Percentiles rank a stretch among this genome's conserved stretches.
Conservation (phyloP, 2,888 invertebrate species). For the Vannuccia rotundouncinata region DNA sequence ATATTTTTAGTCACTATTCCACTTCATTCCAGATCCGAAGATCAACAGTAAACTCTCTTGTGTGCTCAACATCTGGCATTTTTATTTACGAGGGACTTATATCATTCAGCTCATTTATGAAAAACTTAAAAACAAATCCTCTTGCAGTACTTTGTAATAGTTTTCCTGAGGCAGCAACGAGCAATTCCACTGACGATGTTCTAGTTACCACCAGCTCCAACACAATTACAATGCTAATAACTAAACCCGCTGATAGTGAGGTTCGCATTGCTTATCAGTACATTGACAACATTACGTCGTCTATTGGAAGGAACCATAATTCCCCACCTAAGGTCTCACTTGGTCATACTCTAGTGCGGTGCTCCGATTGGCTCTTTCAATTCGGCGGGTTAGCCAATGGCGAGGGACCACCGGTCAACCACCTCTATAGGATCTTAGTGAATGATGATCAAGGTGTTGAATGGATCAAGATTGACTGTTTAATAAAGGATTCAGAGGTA, state of each 20-base stretch:
- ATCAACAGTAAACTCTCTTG: background rate
- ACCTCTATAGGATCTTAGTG: background rate
- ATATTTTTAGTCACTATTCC: too few relatives aligned
- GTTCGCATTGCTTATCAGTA: background rate
- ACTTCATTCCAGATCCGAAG: background rate
- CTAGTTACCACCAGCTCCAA: background rate
- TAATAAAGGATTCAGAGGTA: background rate
- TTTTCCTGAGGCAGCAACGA: background rate
- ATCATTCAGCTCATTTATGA: too few relatives aligned
- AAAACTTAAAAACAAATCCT: too few relatives aligned
- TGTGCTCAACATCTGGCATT: background rate
- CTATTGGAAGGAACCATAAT: background rate
- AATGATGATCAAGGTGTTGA: background rate
- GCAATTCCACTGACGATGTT: background rate
- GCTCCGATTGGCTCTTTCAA: background rate
- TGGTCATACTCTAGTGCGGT: background rate
- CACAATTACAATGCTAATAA: background rate
- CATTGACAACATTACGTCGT: background rate
- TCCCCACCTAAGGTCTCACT: background rate
- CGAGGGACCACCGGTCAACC: background rate
- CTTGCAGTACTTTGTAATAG: too few relatives aligned
- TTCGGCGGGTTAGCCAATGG: background rate
- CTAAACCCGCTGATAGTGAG: background rate
- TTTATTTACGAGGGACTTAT: background rate
- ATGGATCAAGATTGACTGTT: background rate